Percentiles rank a stretch among this genome's conserved stretches.
Evolutionary conservation across 1,140 invertebrate genomes (phyloP).

Genomic region (Papilio polytes): DNA sequence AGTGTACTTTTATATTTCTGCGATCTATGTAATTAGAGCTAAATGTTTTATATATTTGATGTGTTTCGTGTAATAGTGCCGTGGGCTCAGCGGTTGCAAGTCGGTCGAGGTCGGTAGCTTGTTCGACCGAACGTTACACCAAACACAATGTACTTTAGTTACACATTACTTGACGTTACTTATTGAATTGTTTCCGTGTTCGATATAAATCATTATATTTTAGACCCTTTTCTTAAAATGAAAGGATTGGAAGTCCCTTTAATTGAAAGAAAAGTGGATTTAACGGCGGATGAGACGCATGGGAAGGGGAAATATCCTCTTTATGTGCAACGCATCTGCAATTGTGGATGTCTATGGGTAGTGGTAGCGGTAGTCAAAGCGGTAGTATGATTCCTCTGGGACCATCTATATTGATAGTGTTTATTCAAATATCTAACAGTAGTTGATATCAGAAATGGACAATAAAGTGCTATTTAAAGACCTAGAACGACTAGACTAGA

Average conservation of each 20-base stretch:
- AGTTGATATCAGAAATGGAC: too few species aligned
- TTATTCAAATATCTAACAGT: too few species aligned
- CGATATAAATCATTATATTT: not conserved
- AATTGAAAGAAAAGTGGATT: too few species aligned
- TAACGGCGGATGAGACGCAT: too few species aligned
- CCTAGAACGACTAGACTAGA: not conserved
- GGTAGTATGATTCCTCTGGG: too few species aligned
- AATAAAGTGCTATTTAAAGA: not conserved
- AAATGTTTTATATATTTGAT: not conserved
- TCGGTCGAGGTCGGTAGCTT: conserved; percentile 38
- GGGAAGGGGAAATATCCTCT: too few species aligned
- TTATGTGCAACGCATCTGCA: too few species aligned
- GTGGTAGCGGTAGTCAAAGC: too few species aligned
- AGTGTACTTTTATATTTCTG: not conserved
- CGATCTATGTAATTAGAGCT: not conserved
- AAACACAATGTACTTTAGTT: not conserved
- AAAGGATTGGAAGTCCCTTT: too few species aligned
- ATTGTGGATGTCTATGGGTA: too few species aligned
- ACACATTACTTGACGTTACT: not conserved
- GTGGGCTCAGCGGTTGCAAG: conserved; percentile 37
- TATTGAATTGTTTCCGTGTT: conserved; percentile 1
- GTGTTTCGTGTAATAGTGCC: conserved; percentile 27
- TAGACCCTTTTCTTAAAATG: too few species aligned
- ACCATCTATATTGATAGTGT: not conserved
- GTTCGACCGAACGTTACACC: conserved; percentile 14